Base-by-base conservation (phyloP, 2,113 vertebrate genomes). In the Melozone crissalis region DNA sequence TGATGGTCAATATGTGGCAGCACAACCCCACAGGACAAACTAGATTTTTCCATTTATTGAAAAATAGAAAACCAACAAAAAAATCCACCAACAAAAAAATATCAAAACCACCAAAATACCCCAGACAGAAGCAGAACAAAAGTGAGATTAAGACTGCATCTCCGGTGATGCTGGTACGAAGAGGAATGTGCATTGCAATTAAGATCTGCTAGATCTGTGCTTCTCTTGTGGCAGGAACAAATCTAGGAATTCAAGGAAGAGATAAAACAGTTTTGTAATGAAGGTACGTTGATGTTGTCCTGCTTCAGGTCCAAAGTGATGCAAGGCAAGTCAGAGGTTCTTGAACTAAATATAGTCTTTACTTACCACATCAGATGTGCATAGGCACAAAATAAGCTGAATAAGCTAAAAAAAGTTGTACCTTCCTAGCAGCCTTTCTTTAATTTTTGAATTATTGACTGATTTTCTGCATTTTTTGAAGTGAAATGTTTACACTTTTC, bases 161-260 rank as follows among this genome's bases (percentile, higher is more conserved):
- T 39, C 4, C 0, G 6, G 41, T 61, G 44, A 74, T 39, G 51
- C 23, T 84, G 58, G 20, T 18, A 43, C 16, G 23, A 86, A 51
- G 9, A 78, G 26, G 13, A 67, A 35, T 2, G 0, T 27, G 10
- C 3, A 28, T 10, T 44, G 24, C 3, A 1, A 41, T 39, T 15
- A 0, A 41, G 46, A 52, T 33, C 41, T 49, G 22, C 55, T 69
- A 77, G 22, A 28, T 49, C 65, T 39, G 13, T 33, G 9, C n/a
- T 84, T 80, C 44, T n/a, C 68, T 65, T 67, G 68, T 47, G 57
- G 43, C 30, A 82, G 20, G n/a, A 44, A 35, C 54, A 86, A 68
- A 57, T 59, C 2, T 7, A 33, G 47, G 62, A 67, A 26, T 39
- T 68, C 33, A 52, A 71, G 51, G 31, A 92, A 81, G 30, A 84